Evolutionary conservation across 2,888 invertebrate species (phyloP).

Genomic region (Ceriagrion tenellum): DNA sequence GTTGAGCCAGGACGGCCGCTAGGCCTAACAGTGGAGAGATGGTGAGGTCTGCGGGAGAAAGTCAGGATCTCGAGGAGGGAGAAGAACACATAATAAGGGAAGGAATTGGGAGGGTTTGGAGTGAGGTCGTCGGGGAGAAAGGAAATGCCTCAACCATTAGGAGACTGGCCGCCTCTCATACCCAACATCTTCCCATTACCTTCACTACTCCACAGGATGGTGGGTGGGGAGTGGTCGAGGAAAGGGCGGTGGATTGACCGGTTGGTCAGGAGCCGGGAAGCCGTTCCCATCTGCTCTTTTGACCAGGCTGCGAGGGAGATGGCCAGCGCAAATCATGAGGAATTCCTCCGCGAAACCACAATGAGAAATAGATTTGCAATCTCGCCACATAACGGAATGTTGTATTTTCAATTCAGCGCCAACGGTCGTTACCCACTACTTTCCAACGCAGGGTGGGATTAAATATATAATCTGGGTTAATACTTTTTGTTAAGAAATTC

Average conservation of each 20-base stretch:
- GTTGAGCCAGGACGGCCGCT: neutral
- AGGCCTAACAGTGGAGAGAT: neutral
- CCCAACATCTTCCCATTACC: neutral
- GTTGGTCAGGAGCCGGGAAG: neutral
- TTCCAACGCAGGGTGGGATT: too few relatives aligned
- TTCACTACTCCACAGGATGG: neutral
- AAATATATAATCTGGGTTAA: too few relatives aligned
- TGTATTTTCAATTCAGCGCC: too few relatives aligned
- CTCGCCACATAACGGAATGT: neutral
- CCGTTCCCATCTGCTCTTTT: neutral
- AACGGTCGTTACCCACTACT: too few relatives aligned
- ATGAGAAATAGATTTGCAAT: neutral
- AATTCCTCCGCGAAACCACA: neutral
- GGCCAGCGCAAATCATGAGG: neutral
- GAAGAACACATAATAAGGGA: slow-evolving; percentile 11
- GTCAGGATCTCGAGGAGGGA: neutral
- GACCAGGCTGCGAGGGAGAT: neutral
- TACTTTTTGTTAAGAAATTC: too few relatives aligned
- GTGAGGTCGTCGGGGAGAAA: neutral
- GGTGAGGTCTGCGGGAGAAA: neutral
- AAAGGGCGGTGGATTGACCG: slow-evolving; percentile 35
- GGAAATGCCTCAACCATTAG: slow-evolving; percentile 17
- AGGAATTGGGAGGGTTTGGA: neutral
- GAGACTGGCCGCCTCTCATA: neutral
- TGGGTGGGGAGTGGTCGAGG: slow-evolving; percentile 20